Evolutionary conservation across 2,797 vertebrate genomes (phyloP).

Genomic region (Hippocampus kuda): DNA sequence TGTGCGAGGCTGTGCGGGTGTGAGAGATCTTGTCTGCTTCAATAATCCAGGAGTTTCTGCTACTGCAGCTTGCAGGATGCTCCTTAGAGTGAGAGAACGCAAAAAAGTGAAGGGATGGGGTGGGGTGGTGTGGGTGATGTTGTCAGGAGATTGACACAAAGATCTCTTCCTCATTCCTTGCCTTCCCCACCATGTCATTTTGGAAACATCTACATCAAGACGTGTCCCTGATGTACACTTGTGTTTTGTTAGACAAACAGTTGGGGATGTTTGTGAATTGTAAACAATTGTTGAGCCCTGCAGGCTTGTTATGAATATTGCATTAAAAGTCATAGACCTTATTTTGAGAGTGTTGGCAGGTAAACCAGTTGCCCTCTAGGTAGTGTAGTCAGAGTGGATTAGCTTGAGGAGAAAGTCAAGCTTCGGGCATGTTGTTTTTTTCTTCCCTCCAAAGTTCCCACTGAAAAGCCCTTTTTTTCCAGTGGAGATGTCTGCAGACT

Average conservation of each 20-base stretch:
- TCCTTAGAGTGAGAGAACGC: constrained; percentile 13
- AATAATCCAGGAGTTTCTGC: constrained; percentile 60
- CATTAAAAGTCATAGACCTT: constrained; percentile 17
- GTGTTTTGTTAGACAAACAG: constrained; percentile 33
- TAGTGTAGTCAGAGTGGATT: constrained; percentile 16
- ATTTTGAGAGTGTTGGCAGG: constrained; percentile 14
- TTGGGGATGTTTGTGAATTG: constrained; percentile 17
- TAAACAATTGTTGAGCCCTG: constrained; percentile 18
- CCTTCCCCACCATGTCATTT: constrained; percentile 32
- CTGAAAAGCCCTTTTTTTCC: neutral
- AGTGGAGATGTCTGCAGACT: neutral
- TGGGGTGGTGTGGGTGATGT: no score
- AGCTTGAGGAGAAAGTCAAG: constrained; percentile 2
- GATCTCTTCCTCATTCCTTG: constrained; percentile 29
- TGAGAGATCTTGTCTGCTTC: constrained; percentile 54
- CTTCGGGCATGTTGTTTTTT: neutral
- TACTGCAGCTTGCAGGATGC: constrained; percentile 38
- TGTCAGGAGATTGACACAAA: constrained; percentile 17
- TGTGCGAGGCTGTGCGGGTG: constrained; percentile 24
- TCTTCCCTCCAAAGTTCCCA: neutral
- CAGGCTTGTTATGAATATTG: constrained; percentile 28
- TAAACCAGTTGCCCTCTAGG: constrained; percentile 26
- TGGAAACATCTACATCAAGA: constrained; percentile 25
- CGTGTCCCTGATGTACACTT: constrained; percentile 17
- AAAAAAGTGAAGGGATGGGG: neutral